Evolutionary conservation across 1,140 invertebrate genomes (phyloP).

Genomic region (Heliconius eleuchia): DNA sequence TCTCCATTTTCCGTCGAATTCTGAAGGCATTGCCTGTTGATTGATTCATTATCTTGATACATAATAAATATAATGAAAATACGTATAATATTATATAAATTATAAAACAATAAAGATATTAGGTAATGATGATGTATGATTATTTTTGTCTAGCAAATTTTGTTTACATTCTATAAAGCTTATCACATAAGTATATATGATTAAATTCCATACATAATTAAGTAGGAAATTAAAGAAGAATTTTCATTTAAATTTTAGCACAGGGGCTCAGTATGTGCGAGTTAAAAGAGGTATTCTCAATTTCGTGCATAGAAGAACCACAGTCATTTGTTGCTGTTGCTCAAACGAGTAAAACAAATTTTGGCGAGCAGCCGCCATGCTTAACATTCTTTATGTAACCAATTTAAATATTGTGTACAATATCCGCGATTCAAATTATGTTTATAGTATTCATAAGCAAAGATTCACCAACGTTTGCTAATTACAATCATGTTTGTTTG

Average conservation of each 20-base stretch:
- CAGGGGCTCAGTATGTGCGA: constrained; percentile 19
- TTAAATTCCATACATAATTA: constrained; percentile 23
- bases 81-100: no score
- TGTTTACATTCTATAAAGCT: background rate
- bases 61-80: no score
- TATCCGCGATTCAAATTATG: background rate
- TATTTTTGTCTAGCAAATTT: background rate
- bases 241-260: constrained; percentile 23
- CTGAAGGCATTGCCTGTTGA: no score
- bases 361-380: constrained; percentile 43
- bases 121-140: background rate
- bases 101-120: no score
- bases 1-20: no score
- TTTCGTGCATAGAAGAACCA: constrained; percentile 57
- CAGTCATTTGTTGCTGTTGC: constrained; percentile 61
- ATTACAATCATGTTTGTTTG: background rate
- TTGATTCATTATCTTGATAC: no score
- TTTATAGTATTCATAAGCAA: background rate
- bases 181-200: background rate
- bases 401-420: constrained; percentile 29
- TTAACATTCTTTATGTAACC: constrained; percentile 62
- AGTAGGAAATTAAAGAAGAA: constrained; percentile 20
- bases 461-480: background rate
- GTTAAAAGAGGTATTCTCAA: constrained; percentile 46
- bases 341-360: constrained; percentile 62